Evolutionary conservation across 2,797 vertebrate genomes (phyloP).

Genomic region (Loris lydekkerianus): DNA sequence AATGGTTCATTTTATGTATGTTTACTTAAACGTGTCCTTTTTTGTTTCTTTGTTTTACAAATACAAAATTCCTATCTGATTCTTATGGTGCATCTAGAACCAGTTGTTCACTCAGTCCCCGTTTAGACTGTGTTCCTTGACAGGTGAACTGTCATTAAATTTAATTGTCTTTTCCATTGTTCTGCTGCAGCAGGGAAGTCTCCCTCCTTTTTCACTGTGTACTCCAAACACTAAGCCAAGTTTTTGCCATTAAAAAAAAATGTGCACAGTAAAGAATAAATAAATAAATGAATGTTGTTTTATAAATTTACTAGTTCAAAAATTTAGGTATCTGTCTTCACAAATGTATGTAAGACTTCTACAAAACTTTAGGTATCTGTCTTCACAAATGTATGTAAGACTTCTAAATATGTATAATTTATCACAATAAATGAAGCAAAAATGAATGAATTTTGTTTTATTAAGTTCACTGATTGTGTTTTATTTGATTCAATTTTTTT

Average conservation of each 20-base stretch:
- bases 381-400: too few species aligned
- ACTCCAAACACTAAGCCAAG: neutral
- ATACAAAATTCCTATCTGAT: neutral
- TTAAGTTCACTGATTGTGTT: neutral
- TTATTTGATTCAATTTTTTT: neutral
- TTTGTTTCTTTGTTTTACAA: neutral
- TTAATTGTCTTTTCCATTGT: neutral
- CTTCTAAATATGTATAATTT: neutral
- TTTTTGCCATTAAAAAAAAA: neutral
- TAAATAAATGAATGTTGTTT: neutral
- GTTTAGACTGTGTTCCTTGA: fast-evolving
- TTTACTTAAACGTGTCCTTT: neutral
- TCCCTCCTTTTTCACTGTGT: neutral
- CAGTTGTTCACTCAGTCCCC: neutral
- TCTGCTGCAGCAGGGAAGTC: neutral
- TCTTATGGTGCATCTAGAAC: fast-evolving
- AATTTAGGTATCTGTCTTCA: neutral
- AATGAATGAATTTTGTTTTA: neutral
- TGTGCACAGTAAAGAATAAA: neutral
- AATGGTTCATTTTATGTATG: neutral
- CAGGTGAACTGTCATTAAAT: fast-evolving
- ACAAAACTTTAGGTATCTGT: neutral
- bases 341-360: neutral
- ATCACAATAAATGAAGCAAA: neutral
- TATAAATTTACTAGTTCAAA: neutral